Base-by-base conservation (phyloP, 1,140 invertebrate genomes). In the Sitophilus oryzae region DNA sequence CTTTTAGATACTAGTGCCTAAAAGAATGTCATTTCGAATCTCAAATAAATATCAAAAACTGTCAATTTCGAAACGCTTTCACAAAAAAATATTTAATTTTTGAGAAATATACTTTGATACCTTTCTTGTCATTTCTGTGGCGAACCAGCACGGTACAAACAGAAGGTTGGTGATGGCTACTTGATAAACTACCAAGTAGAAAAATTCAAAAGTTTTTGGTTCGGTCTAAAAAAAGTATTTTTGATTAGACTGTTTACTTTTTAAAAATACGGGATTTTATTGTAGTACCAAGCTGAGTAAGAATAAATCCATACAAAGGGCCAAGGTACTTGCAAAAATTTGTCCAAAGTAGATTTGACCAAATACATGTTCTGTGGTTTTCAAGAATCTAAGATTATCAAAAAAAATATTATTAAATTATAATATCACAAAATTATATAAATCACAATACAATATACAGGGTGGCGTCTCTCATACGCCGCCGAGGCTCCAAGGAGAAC, bases 251-350 rank as follows among this genome's bases (percentile, higher is more conserved):
- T 36, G 35, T 36, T 11, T 36, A 10, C 35, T n/a, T n/a, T n/a
- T n/a, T n/a, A n/a, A n/a, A n/a, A n/a, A n/a, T n/a, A n/a, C n/a
- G n/a, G n/a, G n/a, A n/a, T n/a, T n/a, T n/a, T n/a, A n/a, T n/a
- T n/a, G n/a, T 15, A 18, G 46, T 46, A 54, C 52, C 52, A 54
- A 30, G 35, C 15, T 54, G 16, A 54, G 11, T 23, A 54, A 37
- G 14, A 54, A 54, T 18, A 54, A 19, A 23, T 25, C 43, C 52
- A 54, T 54, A 20, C 52, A 54, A 14, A 54, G 22, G 6, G 25
- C 30, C 14, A 16, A 37, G 14, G 43, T 47, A 16, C 41, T 54
- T 38, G 52, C 43, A 22, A 54, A 46, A 6, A 54, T 21, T 19
- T 54, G 52, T 11, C 25, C 4, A 20, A 54, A 54, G 34, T 54